Base-by-base conservation (phyloP, 2,888 invertebrate species). In the Arctia plantaginis region DNA sequence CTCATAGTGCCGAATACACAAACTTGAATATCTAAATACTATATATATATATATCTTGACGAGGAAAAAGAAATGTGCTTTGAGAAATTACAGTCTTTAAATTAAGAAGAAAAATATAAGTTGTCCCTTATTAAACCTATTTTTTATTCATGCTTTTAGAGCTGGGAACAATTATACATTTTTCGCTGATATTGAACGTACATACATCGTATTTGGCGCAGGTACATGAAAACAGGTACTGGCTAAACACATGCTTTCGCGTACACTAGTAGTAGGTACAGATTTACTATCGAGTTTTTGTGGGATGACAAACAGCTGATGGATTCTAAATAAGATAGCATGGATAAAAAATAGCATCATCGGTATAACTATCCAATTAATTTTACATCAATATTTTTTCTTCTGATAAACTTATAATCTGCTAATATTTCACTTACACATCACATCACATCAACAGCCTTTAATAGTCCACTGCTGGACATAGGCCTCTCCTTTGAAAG, bases 231-330 rank as follows among this genome's bases (percentile, higher is more conserved):
- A 35, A 64, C 73, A 23, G 30, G n/a, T 68, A 62, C 62, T 73
- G 64, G 64, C 68, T 27, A 51, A 62, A 13, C 15, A 62, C 41
- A 62, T 62, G 12, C 67, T 68, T 62, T 72, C 67, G 44, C 59
- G 44, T 44, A 33, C 44, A 13, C 44, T 15, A 68, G 47, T 68
- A 68, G 62, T 68, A 68, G 51, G 51, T 73, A 64, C 68, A n/a
- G 39, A 55, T 68, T 33, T 62, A 72, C 67, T 62, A 67, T 73
- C 67, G 15, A n/a, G 59, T 39, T 65, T 51, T 51, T 55, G 69
- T 73, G 72, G 72, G 75, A 70, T 73, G 68, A 77, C 72, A 76
- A 77, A 80, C 74, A 74, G 73, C 78, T 72, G 69, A 75, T 72
- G 64, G 39, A 51, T 51, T 78, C 76, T 35, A 41, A 41, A 51